These are phyloP conservation scores for Herpetotheres cachinnans DNA, from an alignment of 2,113 vertebrate genomes.

Conservation along the genomic window DNA sequence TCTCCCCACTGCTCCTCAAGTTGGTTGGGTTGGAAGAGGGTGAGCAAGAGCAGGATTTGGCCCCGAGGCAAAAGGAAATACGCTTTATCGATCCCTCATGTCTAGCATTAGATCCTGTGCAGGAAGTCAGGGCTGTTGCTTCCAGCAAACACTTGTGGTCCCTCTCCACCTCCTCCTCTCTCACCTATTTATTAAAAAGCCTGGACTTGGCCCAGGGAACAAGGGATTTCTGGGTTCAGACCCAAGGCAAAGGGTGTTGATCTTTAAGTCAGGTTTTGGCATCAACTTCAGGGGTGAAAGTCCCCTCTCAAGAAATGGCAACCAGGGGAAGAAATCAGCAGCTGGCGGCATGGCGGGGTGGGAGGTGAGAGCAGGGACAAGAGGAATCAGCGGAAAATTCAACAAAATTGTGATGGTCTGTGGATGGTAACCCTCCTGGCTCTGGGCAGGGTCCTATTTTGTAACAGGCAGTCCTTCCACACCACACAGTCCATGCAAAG, in stretches of 20 bases:
- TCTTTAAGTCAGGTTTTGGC: neutral
- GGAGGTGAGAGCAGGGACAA: no score
- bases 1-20: neutral
- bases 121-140: neutral
- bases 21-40: neutral
- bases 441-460: neutral
- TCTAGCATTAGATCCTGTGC: neutral
- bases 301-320: neutral
- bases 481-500: no score
- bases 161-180: neutral
- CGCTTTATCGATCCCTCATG: neutral
- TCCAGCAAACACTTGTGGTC: neutral
- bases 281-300: neutral
- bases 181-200: neutral
- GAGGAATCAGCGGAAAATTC: neutral
- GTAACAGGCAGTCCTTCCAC: neutral
- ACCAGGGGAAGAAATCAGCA: neutral
- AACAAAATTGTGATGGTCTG: neutral
- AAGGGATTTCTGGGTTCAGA: neutral
- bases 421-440: neutral
- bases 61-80: neutral
- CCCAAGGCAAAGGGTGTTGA: neutral
- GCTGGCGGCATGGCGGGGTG: no score
- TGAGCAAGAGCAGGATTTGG: neutral
- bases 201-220: neutral